A percentile compares a stretch with the other conserved stretches of the same genome.
phyloP scores from a whole-genome alignment of 1,140 invertebrate species.

The Chironomus striatipennis region DNA sequence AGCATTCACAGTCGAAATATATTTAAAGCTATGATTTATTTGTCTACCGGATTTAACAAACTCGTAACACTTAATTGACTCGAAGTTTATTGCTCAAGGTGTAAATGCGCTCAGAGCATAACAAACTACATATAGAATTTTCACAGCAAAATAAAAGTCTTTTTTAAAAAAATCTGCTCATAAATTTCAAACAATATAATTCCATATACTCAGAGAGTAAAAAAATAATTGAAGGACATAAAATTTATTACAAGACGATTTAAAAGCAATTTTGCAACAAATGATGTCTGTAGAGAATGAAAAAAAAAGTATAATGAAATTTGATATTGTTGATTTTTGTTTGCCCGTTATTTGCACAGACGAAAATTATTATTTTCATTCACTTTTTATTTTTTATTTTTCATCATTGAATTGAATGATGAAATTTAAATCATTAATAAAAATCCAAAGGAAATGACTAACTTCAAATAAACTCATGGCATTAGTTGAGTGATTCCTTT shows the following conservation, averaged over 20 bases:
- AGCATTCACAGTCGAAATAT: no score
- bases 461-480: no score
- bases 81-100: no score
- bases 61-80: no score
- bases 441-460: no score
- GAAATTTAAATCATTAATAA: neutral
- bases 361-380: neutral
- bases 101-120: no score
- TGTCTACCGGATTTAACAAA: no score
- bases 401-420: neutral
- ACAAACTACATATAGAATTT: neutral
- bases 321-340: neutral
- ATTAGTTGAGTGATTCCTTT: neutral
- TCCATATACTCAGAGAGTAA: neutral
- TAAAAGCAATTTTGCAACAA: neutral
- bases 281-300: neutral
- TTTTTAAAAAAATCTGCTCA: neutral
- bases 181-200: constrained; percentile 1
- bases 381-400: neutral
- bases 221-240: neutral
- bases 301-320: neutral
- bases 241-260: neutral
- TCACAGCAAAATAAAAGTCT: neutral
- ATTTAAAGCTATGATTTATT: no score
- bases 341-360: neutral